Evolutionary conservation across 2,888 invertebrate genomes (phyloP), one percentile per base, ranked within the genome.

Genomic region (Fissipunctia ypsillon): DNA sequence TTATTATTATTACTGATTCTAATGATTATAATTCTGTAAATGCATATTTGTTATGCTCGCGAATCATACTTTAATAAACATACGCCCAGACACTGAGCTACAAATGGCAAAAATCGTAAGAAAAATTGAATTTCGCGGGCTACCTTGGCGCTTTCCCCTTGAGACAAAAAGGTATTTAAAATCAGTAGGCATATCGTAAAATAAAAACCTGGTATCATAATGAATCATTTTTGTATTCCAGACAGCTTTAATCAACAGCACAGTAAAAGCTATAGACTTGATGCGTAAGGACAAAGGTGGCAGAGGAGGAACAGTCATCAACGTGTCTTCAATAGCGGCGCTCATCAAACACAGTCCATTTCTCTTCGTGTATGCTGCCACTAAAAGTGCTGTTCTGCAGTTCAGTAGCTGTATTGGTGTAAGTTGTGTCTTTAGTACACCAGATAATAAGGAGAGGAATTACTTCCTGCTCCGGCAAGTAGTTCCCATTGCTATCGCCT

Each of bases 391-490:
- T 4, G 87, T 92, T 5, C 60, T 90, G 67, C 89, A 91, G 35
- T 91, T 91, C 50, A 90, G 86, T 45, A 86, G 83, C 45, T 87
- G 87, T 73, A 80, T 90, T 75, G 90, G 91, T 25, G 91, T 91
- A 38, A 73, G 73, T 60, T 22, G 0, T 5, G 19, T 31, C 4
- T 31, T 57, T 22, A 19, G 19, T 28, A 19, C 5, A 19, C 19
- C 28, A 56, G 9, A 28, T 19, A 56, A 19, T 4, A 19, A 10
- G 19, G 9, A 10, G 2, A 28, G 16, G 25, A 54, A 43, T 16
- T 16, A 31, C 56, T 56, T 19, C 28, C 10, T 28, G 56, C 28
- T 35, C 35, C 35, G 35, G 35, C 3, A 6, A 0, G 6, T 35
- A 35, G 3, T 45, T 19, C 19, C 19, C 6, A 45, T 19, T 6